A percentile compares a stretch with the other conserved stretches of the same genome.
These are phyloP conservation scores for Epiblema foenella DNA, from an alignment of 2,888 invertebrate genomes.

Conservation along the genomic window DNA sequence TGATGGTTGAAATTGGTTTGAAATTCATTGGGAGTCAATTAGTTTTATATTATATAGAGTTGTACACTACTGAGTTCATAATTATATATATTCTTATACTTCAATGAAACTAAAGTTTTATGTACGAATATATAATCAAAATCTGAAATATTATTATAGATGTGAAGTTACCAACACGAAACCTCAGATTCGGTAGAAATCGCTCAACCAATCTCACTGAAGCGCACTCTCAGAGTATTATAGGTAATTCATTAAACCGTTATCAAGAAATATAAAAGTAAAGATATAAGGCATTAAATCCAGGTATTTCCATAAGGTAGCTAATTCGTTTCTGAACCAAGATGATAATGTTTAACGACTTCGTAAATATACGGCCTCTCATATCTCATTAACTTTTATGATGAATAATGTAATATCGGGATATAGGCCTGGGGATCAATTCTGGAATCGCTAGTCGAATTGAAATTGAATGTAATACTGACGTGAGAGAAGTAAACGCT, in stretches of 20 bases:
- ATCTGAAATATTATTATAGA: too few species aligned
- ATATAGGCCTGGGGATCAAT: not conserved
- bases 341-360: constrained; percentile 17
- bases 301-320: constrained; percentile 10
- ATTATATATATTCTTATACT: not conserved
- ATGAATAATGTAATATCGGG: constrained; percentile 10
- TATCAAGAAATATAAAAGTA: not conserved
- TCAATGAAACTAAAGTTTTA: too few species aligned
- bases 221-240: too few species aligned
- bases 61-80: not conserved
- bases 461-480: not conserved
- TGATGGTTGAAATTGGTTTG: not conserved
- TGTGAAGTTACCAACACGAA: too few species aligned
- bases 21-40: not conserved
- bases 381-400: constrained; percentile 25
- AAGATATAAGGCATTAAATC: not conserved
- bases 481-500: too few species aligned
- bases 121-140: too few species aligned
- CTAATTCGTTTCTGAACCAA: constrained; percentile 21
- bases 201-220: too few species aligned
- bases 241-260: not conserved
- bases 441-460: not conserved
- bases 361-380: constrained; percentile 4
- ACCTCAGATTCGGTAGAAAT: too few species aligned
- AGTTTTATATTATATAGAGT: not conserved